Percentiles rank a stretch among this genome's conserved stretches.
phyloP scores from a whole-genome alignment of 1,140 invertebrate species.

The Pachyrhynchus sulphureomaculatus region DNA sequence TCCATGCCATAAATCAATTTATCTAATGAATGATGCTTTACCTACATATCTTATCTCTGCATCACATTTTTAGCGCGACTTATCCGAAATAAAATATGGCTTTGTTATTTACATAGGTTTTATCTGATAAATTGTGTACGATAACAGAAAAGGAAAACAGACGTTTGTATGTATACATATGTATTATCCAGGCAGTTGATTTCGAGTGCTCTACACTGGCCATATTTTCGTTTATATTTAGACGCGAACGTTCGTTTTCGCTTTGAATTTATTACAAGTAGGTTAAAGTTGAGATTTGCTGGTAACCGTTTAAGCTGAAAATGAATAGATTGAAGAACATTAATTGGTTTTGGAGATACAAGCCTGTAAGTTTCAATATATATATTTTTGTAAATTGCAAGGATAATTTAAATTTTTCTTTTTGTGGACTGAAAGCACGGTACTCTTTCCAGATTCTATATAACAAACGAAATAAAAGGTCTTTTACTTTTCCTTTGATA shows the following conservation, averaged over 20 bases:
- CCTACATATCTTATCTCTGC: too few relatives aligned
- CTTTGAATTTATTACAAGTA: neutral
- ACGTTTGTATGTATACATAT: too few relatives aligned
- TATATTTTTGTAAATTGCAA: neutral
- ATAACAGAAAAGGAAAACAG: too few relatives aligned
- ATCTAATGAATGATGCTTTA: too few relatives aligned
- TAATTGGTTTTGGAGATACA: constrained; percentile 1
- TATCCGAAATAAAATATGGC: too few relatives aligned
- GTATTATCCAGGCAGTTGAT: neutral
- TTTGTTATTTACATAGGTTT: too few relatives aligned
- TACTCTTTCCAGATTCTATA: neutral
- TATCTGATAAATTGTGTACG: too few relatives aligned
- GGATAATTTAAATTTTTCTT: neutral
- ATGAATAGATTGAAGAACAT: constrained; percentile 13
- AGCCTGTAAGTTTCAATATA: constrained; percentile 7
- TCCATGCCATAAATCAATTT: too few relatives aligned
- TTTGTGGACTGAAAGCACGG: neutral
- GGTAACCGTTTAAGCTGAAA: neutral
- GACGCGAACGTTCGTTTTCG: neutral
- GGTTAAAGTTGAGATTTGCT: neutral
- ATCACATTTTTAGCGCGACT: too few relatives aligned
- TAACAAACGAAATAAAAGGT: too few relatives aligned
- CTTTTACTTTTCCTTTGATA: too few relatives aligned
- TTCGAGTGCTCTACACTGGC: neutral
- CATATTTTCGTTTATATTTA: constrained; percentile 18